A percentile compares a stretch with the other conserved stretches of the same genome.
Evolutionary conservation across 2,113 vertebrate genomes (phyloP).

Genomic region (Xerus inauris): DNA sequence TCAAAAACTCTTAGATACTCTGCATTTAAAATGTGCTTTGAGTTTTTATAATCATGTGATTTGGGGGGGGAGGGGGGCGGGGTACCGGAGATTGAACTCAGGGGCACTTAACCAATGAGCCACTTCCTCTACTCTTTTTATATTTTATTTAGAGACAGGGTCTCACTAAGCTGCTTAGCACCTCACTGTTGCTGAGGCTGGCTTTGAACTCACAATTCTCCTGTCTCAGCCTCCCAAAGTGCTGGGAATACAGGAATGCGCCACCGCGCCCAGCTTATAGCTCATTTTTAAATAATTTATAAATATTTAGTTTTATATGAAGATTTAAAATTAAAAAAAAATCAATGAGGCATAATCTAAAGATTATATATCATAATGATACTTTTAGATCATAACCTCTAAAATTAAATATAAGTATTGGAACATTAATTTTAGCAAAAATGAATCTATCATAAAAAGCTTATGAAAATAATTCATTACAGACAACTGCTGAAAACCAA

Average conservation of each 20-base stretch:
- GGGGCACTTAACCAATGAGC: no score
- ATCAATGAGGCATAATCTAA: slow-evolving; percentile 24
- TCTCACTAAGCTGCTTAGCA: no score
- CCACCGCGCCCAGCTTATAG: not conserved
- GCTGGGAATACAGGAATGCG: no score
- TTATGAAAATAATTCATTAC: slow-evolving; percentile 50
- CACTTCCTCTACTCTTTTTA: no score
- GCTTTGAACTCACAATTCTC: no score
- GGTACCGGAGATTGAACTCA: no score
- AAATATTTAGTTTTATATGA: slow-evolving; percentile 51
- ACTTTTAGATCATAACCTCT: not conserved
- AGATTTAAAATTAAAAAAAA: slow-evolving; percentile 22
- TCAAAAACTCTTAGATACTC: slow-evolving; percentile 3
- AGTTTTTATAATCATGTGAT: slow-evolving; percentile 22
- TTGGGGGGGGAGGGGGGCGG: no score
- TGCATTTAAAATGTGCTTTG: slow-evolving; percentile 57
- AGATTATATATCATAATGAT: not conserved
- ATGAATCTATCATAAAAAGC: slow-evolving; percentile 3
- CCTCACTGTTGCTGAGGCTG: no score
- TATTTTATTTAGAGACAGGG: no score
- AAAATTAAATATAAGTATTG: slow-evolving; percentile 45
- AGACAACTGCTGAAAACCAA: slow-evolving; percentile 53
- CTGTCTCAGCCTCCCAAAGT: no score
- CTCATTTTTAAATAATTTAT: not conserved
- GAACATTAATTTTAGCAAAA: slow-evolving; percentile 63